Evolutionary conservation across 2,113 vertebrate species (phyloP), one percentile per base, ranked within the genome.

Genomic region (Noctilio leporinus): DNA sequence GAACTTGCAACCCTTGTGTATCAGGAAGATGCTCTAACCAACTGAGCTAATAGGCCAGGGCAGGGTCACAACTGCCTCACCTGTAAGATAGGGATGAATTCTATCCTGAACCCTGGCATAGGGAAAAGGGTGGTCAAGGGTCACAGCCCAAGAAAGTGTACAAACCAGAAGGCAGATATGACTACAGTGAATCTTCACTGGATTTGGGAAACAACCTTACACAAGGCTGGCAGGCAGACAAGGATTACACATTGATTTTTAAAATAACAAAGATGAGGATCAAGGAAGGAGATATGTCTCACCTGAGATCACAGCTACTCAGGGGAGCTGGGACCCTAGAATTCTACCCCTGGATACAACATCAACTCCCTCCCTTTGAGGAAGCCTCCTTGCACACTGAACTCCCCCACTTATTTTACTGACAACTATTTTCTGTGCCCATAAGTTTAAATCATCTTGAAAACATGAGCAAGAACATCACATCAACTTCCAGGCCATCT

Each of bases 231-330:
- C 80, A 78, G 49, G 7, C 80, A 78, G 49, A 7, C 5, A 4
- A 96, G 70, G 55, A 95, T 92, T 57, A 92, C 85, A 86, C 86
- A 65, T 82, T 43, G 72, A 94, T 86, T 94, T 96, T 80, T 70
- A 82, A 95, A 95, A 87, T 47, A 86, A 95, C 53, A 83, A 94
- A 96, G 93, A 93, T 45, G 62, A 95, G 85, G 77, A 65, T 93
- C 20, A 5, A 88, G 69, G 76, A 69, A 83, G 91, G 28, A 77
- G 45, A 67, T 75, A 30, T 76, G 72, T 93, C 35, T 95, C 10
- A 4, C 51, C 86, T 91, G 95, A 95, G 89, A 93, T 96, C 92
- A 96, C 8, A 96, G 55, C 69, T 75, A 67, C 64, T 89, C 45
- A 72, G 19, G 86, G 55, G 40, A 86, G 15, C 69, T 45, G 45